Evolutionary conservation across 2,888 invertebrate species (phyloP).

Genomic region (Biston stratarius): DNA sequence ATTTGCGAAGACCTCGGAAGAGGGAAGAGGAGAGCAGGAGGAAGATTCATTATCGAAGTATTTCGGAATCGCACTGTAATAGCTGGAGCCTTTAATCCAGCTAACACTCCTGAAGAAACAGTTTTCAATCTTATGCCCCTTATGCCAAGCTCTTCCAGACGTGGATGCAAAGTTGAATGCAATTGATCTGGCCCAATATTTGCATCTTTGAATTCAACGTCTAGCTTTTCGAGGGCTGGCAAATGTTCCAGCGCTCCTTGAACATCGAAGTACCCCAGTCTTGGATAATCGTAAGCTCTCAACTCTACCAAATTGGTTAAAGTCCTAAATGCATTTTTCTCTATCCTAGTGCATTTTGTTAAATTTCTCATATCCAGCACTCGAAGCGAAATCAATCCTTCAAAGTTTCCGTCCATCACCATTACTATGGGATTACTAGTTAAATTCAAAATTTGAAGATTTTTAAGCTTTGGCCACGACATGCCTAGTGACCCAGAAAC

Average conservation of each 20-base stretch:
- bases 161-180: constrained; percentile 92
- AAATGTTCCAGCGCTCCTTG: constrained; percentile 93
- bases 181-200: constrained; percentile 93
- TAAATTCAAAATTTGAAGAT: constrained; percentile 91
- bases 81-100: constrained; percentile 91
- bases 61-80: constrained; percentile 92
- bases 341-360: constrained; percentile 90
- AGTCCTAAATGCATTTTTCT: constrained; percentile 92
- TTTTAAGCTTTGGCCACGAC: constrained; percentile 90
- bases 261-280: constrained; percentile 94
- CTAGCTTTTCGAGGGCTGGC: constrained; percentile 90
- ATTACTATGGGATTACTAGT: constrained; percentile 93
- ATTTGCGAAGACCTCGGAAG: constrained; percentile 94
- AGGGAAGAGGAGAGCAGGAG: constrained; percentile 94
- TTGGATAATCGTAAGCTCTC: constrained; percentile 91
- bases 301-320: constrained; percentile 90
- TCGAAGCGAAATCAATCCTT: constrained; percentile 88
- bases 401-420: constrained; percentile 92
- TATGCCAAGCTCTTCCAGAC: constrained; percentile 90
- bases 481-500: constrained; percentile 87
- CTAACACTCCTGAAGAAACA: constrained; percentile 93
- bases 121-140: constrained; percentile 91
- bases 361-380: constrained; percentile 89
- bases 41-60: constrained; percentile 92
- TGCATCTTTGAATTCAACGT: constrained; percentile 95